phyloP scores from a whole-genome alignment of 2,113 vertebrate genomes.

The Equus quagga region DNA sequence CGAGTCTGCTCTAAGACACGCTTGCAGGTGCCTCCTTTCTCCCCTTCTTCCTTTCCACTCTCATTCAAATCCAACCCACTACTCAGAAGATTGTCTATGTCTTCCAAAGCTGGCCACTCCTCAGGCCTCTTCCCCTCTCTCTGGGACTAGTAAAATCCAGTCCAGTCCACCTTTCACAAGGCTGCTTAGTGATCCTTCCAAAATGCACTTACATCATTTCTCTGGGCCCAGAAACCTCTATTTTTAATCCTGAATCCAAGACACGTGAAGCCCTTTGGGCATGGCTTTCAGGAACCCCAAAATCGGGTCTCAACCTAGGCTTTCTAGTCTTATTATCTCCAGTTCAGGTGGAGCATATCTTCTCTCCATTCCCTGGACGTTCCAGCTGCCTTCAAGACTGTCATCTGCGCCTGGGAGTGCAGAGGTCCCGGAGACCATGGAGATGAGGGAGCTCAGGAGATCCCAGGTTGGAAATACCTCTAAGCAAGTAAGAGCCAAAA shows the following conservation, averaged over 20 bases:
- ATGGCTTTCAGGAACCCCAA: not conserved
- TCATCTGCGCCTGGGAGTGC: not conserved
- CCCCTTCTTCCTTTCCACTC: not conserved
- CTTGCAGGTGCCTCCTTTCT: not conserved
- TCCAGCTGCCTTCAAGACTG: not conserved
- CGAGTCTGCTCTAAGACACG: not conserved
- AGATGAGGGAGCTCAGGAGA: not conserved
- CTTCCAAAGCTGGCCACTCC: not conserved
- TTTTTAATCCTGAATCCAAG: constrained; percentile 11
- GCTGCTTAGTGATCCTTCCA: not conserved
- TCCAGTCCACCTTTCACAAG: not conserved
- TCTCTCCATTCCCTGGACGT: not conserved
- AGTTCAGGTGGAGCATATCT: not conserved
- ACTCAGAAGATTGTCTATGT: not conserved
- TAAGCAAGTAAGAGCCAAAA: not conserved
- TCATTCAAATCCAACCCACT: not conserved
- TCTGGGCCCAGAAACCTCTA: constrained; percentile 1
- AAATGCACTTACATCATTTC: not conserved
- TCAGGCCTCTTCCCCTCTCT: not conserved
- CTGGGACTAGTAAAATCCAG: not conserved
- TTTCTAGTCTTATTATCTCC: not conserved
- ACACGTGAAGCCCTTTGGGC: not conserved
- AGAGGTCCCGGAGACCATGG: not conserved
- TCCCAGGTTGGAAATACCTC: not conserved
- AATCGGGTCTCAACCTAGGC: not conserved